Percentiles rank a stretch among this genome's conserved stretches.
These are phyloP conservation scores for Anser cygnoides DNA, from an alignment of 2,113 vertebrate genomes.

Conservation along the genomic window DNA sequence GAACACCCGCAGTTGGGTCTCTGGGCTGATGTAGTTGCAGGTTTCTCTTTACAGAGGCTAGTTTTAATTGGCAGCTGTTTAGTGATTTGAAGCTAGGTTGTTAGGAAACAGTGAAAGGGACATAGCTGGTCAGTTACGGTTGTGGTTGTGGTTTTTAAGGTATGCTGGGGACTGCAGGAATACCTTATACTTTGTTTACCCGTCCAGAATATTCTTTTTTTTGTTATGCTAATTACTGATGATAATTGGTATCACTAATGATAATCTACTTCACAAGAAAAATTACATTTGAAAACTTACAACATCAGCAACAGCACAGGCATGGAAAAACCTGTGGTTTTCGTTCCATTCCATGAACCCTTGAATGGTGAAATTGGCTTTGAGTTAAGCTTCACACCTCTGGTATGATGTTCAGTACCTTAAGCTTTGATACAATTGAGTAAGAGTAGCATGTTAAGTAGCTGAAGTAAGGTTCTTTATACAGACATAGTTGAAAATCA, in stretches of 20 bases:
- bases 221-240: neutral
- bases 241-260: neutral
- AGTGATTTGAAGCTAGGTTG: neutral
- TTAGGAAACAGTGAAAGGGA: neutral
- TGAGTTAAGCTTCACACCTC: neutral
- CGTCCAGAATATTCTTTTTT: neutral
- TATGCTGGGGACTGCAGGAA: neutral
- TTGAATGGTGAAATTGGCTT: neutral
- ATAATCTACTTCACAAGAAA: neutral
- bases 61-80: neutral
- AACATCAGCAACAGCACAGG: neutral
- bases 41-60: neutral
- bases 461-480: neutral
- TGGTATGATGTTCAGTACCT: neutral
- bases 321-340: neutral
- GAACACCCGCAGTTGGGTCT: neutral
- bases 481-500: conserved; percentile 30
- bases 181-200: neutral
- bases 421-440: conserved; percentile 2
- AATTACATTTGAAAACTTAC: neutral
- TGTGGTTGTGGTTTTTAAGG: neutral
- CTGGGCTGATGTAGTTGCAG: neutral
- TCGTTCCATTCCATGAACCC: neutral
- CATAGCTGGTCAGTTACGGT: neutral
- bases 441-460: neutral